Evolutionary conservation across 2,888 invertebrate genomes (phyloP).

Genomic region (Heliconius charithonia): DNA sequence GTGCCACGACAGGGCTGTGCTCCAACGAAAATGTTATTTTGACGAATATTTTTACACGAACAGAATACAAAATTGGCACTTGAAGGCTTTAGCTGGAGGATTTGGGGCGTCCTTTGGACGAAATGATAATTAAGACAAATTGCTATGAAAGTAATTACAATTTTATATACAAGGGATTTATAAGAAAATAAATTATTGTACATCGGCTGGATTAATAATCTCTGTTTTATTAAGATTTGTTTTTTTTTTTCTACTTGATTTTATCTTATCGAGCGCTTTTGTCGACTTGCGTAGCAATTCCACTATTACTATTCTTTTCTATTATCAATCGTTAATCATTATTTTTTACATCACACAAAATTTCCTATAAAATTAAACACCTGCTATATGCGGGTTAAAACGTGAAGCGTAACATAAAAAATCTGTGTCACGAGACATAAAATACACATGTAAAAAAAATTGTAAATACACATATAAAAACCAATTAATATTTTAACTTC

Average conservation of each 20-base stretch:
- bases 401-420: no score
- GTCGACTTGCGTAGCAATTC: no score
- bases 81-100: slow-evolving; percentile 32
- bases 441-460: background rate
- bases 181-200: background rate
- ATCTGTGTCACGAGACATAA: no score
- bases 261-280: background rate
- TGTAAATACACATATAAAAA: background rate
- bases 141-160: slow-evolving; percentile 28
- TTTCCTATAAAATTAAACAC: no score
- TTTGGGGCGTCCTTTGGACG: slow-evolving; percentile 24
- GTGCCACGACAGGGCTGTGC: no score
- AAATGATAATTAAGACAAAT: slow-evolving; percentile 41
- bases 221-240: background rate
- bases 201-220: background rate
- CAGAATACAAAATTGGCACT: slow-evolving; percentile 42
- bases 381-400: no score
- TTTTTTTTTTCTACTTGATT: background rate
- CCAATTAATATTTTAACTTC: background rate
- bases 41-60: slow-evolving; percentile 39
- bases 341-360: no score
- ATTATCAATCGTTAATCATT: no score
- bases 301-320: no score
- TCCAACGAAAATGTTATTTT: slow-evolving; percentile 38
- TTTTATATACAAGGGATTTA: background rate